Conservation (phyloP, 2,113 vertebrate species). For the Chroicocephalus ridibundus region DNA sequence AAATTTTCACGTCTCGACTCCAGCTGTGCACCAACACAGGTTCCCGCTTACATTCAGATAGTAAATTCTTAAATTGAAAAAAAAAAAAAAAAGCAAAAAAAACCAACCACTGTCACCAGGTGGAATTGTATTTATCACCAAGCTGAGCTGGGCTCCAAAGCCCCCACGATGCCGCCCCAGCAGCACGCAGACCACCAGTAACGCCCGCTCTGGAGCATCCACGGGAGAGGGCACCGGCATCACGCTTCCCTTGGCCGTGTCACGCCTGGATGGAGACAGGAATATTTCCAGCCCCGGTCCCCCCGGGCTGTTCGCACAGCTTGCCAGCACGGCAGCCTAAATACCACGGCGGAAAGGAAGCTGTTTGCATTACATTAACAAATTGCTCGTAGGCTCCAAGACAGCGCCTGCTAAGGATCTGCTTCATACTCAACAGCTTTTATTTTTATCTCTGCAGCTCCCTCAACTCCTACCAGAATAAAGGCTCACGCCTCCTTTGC, state of each 20-base stretch:
- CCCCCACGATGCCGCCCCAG: rapidly evolving
- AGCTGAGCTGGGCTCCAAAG: neutral
- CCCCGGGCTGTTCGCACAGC: neutral
- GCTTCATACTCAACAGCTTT: neutral
- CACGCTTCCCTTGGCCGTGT: rapidly evolving
- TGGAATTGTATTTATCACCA: neutral
- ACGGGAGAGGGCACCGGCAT: neutral
- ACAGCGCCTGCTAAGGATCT: neutral
- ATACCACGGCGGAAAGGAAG: neutral
- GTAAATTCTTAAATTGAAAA: neutral
- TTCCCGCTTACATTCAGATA: neutral
- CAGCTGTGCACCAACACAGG: rapidly evolving
- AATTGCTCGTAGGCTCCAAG: neutral
- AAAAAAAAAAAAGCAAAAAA: neutral
- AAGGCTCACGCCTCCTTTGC: neutral
- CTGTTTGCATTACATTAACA: neutral
- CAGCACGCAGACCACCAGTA: rapidly evolving
- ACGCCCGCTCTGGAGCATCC: neutral
- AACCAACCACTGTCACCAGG: neutral
- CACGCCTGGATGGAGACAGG: neutral
- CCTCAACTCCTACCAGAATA: neutral
- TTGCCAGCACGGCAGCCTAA: neutral
- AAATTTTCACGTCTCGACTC: neutral
- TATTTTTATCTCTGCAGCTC: neutral
- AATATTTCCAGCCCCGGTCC: neutral